These are phyloP conservation scores for Pampus argenteus DNA, from an alignment of 2,797 vertebrate species.

Conservation along the genomic window DNA sequence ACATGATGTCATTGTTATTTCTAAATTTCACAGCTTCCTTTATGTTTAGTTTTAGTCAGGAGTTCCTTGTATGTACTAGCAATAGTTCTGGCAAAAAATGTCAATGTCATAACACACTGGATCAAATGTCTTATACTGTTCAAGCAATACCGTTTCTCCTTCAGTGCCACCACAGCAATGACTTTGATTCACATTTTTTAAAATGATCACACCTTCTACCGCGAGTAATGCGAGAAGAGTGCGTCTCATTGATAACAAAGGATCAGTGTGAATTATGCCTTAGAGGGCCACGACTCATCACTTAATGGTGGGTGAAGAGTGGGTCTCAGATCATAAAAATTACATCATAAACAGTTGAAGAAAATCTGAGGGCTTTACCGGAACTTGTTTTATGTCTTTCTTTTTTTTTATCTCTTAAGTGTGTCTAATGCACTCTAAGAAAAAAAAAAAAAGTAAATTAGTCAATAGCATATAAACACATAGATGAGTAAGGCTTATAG, in stretches of 20 bases:
- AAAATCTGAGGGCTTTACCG: constrained; percentile 47
- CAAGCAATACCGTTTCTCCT: constrained; percentile 46
- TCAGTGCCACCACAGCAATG: constrained; percentile 53
- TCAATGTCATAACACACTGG: too few species aligned
- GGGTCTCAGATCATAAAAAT: constrained; percentile 64
- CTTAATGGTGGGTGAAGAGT: constrained; percentile 68
- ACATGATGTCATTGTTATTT: background rate
- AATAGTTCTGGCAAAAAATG: too few species aligned
- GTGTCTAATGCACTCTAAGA: constrained; percentile 15
- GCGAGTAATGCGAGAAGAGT: constrained; percentile 63
- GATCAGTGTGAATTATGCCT: constrained; percentile 71
- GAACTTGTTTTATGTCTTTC: constrained; percentile 51
- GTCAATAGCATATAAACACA: constrained; percentile 15
- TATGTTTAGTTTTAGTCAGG: too few species aligned
- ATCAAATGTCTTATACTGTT: constrained; percentile 43
- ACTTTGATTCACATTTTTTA: constrained; percentile 70
- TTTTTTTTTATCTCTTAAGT: constrained; percentile 28
- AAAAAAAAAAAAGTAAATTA: constrained; percentile 25
- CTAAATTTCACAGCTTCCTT: background rate
- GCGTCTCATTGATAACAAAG: constrained; percentile 73
- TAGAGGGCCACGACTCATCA: constrained; percentile 61
- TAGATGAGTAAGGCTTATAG: background rate
- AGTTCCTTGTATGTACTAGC: too few species aligned
- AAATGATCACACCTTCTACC: constrained; percentile 75
- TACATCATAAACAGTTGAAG: constrained; percentile 49